Evolutionary conservation across 2,888 invertebrate species (phyloP).

Genomic region (Leucoptera coffeella): DNA sequence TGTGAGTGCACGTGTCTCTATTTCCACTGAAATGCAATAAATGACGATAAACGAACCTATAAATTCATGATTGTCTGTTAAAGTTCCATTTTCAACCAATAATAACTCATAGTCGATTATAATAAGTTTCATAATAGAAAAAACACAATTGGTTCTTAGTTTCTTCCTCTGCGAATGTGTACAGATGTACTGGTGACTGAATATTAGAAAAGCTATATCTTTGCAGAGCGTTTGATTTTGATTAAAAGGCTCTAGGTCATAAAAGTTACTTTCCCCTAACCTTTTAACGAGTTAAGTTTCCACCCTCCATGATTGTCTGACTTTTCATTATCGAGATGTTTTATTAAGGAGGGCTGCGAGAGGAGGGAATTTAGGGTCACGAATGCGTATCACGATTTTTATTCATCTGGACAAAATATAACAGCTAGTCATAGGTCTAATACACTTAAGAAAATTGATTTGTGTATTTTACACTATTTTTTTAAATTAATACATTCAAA

Average conservation of each 20-base stretch:
- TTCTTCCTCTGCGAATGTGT: conserved; percentile 8
- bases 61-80: too few species aligned
- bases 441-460: too few species aligned
- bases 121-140: conserved; percentile 13
- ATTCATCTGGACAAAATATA: too few species aligned
- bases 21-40: too few species aligned
- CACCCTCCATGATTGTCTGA: conserved; percentile 49
- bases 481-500: too few species aligned
- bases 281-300: conserved; percentile 40
- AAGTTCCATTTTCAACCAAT: too few species aligned
- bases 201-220: conserved; percentile 50
- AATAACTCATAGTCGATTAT: too few species aligned
- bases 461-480: too few species aligned
- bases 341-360: conserved; percentile 42
- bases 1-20: too few species aligned
- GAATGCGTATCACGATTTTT: too few species aligned
- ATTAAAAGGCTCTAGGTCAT: conserved; percentile 16
- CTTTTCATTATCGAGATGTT: conserved; percentile 56
- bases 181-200: conserved; percentile 50
- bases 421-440: too few species aligned
- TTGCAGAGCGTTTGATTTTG: conserved; percentile 23
- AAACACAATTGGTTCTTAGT: conserved; percentile 16
- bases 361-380: conserved; percentile 32
- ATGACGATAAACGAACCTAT: too few species aligned
- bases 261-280: conserved; percentile 22